Percentiles rank a stretch among this genome's conserved stretches.
These are phyloP conservation scores for Menidia menidia DNA, from an alignment of 2,797 vertebrate species.

Conservation along the genomic window DNA sequence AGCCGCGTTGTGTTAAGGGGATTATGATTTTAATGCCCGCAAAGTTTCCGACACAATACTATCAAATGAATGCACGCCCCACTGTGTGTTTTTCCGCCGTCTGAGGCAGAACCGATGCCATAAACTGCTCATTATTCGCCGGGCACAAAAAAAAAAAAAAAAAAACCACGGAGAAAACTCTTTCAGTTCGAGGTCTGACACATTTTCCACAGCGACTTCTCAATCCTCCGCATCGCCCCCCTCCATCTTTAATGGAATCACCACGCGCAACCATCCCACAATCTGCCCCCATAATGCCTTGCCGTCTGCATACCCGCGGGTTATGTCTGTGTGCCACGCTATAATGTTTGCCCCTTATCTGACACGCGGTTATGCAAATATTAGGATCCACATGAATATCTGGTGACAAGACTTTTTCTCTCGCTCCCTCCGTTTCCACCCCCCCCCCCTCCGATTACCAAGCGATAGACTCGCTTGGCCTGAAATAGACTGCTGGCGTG, in stretches of 20 bases:
- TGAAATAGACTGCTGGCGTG: constrained; percentile 62
- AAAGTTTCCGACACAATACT: constrained; percentile 60
- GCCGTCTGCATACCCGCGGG: constrained; percentile 65
- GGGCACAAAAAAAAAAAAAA: constrained; percentile 3
- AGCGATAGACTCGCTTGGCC: constrained; percentile 68
- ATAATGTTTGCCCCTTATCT: constrained; percentile 72
- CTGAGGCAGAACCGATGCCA: constrained; percentile 49
- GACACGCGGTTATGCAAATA: constrained; percentile 79
- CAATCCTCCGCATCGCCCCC: constrained; percentile 41
- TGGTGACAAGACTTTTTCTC: constrained; percentile 72
- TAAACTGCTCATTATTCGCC: constrained; percentile 62
- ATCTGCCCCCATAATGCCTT: constrained; percentile 70
- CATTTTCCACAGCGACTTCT: constrained; percentile 50
- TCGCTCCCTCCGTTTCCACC: constrained; percentile 41
- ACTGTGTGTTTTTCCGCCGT: constrained; percentile 49
- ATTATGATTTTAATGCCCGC: constrained; percentile 65
- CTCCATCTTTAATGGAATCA: constrained; percentile 74
- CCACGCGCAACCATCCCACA: constrained; percentile 56
- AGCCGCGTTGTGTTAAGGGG: constrained; percentile 63
- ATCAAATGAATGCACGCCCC: constrained; percentile 58
- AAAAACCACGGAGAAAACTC: constrained; percentile 35
- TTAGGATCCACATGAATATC: constrained; percentile 73
- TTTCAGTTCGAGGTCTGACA: constrained; percentile 58
- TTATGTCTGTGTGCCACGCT: constrained; percentile 71
- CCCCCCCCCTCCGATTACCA: constrained; percentile 59